Percentiles rank a stretch among this genome's conserved stretches.
These are phyloP conservation scores for Noctilio leporinus DNA, from an alignment of 2,113 vertebrate species.

Conservation along the genomic window DNA sequence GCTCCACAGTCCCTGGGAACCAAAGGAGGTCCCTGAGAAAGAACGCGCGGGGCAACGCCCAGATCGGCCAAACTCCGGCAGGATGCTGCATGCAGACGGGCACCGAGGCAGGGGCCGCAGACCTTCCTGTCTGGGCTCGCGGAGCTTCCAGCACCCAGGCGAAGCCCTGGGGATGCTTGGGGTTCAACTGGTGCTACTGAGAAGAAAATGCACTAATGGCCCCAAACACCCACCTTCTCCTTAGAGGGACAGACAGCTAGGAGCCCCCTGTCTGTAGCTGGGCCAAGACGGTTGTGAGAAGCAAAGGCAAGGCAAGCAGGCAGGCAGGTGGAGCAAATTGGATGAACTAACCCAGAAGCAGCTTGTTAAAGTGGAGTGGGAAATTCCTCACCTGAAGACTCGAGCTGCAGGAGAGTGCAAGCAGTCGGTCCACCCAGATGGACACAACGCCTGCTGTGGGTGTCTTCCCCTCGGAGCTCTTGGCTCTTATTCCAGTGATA, in stretches of 20 bases:
- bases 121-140: neutral
- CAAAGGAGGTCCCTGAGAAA: neutral
- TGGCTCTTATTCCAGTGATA: slow-evolving; percentile 47
- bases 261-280: neutral
- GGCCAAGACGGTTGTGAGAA: neutral
- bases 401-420: neutral
- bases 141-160: neutral
- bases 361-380: neutral
- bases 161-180: neutral
- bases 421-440: neutral
- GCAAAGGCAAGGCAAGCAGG: neutral
- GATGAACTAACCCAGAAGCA: neutral
- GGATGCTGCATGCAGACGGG: neutral
- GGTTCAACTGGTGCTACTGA: neutral
- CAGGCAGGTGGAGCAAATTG: neutral
- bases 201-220: neutral
- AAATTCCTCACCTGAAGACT: slow-evolving; percentile 51
- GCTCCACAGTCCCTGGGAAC: accelerated
- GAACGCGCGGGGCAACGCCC: neutral
- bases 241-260: neutral
- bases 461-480: neutral
- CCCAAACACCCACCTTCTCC: neutral
- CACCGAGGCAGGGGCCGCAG: neutral
- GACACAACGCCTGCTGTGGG: slow-evolving; percentile 9
- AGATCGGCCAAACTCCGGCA: neutral